A percentile compares a stretch with the other conserved stretches of the same genome.
phyloP scores from a whole-genome alignment of 1,140 invertebrate species.

The Apis cerana region DNA sequence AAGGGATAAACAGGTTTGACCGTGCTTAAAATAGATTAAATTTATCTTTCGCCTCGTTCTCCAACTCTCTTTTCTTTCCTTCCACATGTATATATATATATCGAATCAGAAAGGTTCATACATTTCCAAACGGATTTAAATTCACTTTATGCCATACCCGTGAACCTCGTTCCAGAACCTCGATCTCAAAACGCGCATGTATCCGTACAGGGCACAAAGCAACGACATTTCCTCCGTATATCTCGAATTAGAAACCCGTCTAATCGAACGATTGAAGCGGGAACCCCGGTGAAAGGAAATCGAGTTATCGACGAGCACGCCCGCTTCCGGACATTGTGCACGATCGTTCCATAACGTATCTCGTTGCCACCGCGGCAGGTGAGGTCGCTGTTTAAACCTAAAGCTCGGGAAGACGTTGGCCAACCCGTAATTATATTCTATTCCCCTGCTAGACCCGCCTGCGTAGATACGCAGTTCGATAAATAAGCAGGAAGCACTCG shows the following conservation, averaged over 20 bases:
- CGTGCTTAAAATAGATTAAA: constrained; percentile 35
- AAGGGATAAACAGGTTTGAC: constrained; percentile 31
- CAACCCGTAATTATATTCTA: constrained; percentile 53
- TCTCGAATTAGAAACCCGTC: constrained; percentile 5
- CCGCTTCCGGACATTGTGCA: constrained; percentile 40
- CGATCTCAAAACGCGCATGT: background rate
- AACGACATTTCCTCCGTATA: background rate
- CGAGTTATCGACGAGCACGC: constrained; percentile 18
- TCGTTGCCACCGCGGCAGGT: constrained; percentile 13
- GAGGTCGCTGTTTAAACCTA: constrained; percentile 33
- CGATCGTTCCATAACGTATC: constrained; percentile 22
- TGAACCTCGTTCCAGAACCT: background rate
- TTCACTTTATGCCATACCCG: background rate
- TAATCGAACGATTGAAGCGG: background rate
- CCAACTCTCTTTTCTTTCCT: background rate
- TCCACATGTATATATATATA: too few relatives aligned
- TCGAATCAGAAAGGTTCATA: background rate
- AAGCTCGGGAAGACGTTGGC: constrained; percentile 7
- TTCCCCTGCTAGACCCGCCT: constrained; percentile 6
- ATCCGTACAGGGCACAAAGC: background rate
- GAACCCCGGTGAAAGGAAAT: constrained; percentile 26
- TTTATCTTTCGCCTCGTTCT: constrained; percentile 22
- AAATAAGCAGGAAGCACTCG: constrained; percentile 50
- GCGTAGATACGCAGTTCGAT: constrained; percentile 43
- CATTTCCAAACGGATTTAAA: background rate